Evolutionary conservation across 2,888 invertebrate genomes (phyloP).

Genomic region (Dolichopus griseipennis): DNA sequence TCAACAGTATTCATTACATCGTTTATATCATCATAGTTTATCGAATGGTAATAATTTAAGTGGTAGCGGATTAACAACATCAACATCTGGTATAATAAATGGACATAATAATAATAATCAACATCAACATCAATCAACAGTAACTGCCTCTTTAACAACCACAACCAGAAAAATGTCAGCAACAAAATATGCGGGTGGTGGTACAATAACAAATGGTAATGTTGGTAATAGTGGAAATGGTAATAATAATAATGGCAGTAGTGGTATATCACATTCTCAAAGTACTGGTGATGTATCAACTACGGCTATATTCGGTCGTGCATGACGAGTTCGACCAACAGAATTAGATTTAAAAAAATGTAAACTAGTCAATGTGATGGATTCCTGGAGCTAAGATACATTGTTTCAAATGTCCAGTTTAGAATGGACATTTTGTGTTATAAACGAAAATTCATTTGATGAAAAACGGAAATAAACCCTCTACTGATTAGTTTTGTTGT

Average conservation of each 20-base stretch:
- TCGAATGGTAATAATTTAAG: slow-evolving; percentile 20
- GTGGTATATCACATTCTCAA: slow-evolving; percentile 52
- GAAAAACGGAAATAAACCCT: no score
- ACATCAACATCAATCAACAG: slow-evolving; percentile 33
- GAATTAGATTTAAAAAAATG: slow-evolving; percentile 43
- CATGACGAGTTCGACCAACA: slow-evolving; percentile 48
- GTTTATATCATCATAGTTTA: slow-evolving; percentile 35
- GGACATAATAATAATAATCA: slow-evolving; percentile 32
- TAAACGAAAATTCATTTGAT: not conserved
- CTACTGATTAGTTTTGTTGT: no score
- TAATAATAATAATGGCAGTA: slow-evolving; percentile 18
- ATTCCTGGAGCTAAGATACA: slow-evolving; percentile 42
- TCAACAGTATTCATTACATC: slow-evolving; percentile 41
- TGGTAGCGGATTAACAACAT: slow-evolving; percentile 27
- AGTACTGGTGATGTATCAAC: slow-evolving; percentile 56
- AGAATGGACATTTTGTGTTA: not conserved
- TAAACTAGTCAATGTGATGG: slow-evolving; percentile 45
- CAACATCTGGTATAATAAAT: slow-evolving; percentile 26
- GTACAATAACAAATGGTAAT: slow-evolving; percentile 19
- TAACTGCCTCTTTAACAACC: slow-evolving; percentile 41
- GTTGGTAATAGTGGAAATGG: not conserved
- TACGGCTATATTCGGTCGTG: slow-evolving; percentile 54
- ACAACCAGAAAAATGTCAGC: slow-evolving; percentile 30
- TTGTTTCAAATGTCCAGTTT: not conserved
- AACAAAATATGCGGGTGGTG: slow-evolving; percentile 21